These are phyloP conservation scores for Ctenodactylus gundi DNA, from an alignment of 2,113 vertebrate species.

Conservation along the genomic window DNA sequence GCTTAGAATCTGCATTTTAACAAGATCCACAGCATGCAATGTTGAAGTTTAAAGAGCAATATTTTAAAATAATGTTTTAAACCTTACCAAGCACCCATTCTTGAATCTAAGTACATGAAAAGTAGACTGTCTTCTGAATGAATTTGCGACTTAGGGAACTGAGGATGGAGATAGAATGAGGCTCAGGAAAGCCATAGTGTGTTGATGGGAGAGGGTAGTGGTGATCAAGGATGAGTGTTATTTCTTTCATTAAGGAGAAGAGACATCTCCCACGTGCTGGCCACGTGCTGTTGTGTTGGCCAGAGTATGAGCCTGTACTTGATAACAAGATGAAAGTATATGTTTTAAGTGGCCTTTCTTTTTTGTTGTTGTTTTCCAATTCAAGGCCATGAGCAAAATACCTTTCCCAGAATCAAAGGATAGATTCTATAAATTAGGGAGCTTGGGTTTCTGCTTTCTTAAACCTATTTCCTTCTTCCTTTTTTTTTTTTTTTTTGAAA, in stretches of 20 bases:
- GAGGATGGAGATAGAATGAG: neutral
- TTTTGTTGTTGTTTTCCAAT: neutral
- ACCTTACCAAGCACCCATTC: neutral
- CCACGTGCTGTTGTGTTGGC: neutral
- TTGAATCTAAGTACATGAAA: conserved; percentile 14
- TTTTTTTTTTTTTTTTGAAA: no score
- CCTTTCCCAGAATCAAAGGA: conserved; percentile 6
- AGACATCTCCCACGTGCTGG: neutral
- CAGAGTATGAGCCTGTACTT: neutral
- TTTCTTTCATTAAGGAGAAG: conserved; percentile 19
- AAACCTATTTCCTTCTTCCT: neutral
- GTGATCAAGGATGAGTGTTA: neutral
- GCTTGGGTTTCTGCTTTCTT: conserved; percentile 32
- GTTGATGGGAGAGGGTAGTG: neutral
- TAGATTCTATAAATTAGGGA: conserved; percentile 2
- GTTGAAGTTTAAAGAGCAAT: conserved; percentile 21
- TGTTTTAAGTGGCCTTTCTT: neutral
- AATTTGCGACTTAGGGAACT: conserved; percentile 14
- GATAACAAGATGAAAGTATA: conserved; percentile 19
- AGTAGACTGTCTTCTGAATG: neutral
- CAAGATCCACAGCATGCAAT: neutral
- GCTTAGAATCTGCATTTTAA: conserved; percentile 39
- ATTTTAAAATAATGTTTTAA: conserved; percentile 49
- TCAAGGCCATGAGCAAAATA: neutral
- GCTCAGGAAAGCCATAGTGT: conserved; percentile 13